These are phyloP conservation scores for Lacanobia wlatinum DNA, from an alignment of 2,888 invertebrate species.

Conservation along the genomic window DNA sequence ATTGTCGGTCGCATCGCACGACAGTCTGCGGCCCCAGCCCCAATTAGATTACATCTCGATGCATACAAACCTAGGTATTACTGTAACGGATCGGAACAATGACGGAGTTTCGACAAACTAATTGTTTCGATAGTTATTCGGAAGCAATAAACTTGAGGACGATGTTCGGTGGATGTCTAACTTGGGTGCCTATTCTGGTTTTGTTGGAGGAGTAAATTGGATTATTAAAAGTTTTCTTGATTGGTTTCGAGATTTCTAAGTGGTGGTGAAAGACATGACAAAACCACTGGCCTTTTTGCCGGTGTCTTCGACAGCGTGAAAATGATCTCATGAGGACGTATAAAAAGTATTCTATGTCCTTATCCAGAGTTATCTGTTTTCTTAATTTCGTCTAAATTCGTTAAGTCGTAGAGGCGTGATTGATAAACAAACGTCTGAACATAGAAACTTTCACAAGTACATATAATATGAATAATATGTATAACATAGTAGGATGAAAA, in stretches of 20 bases:
- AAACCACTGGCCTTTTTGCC: no score
- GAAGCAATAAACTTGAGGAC: conserved; percentile 60
- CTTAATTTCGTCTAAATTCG: neutral
- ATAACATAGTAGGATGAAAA: no score
- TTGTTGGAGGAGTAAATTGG: neutral
- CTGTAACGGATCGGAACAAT: conserved; percentile 57
- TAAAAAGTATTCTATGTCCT: no score
- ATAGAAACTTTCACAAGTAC: no score
- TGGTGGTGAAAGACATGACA: no score
- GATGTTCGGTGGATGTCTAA: conserved; percentile 18
- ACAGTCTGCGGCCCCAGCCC: conserved; percentile 58
- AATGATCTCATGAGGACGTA: no score
- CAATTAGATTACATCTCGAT: conserved; percentile 65
- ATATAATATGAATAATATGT: no score
- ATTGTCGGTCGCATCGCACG: conserved; percentile 64
- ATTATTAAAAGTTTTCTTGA: neutral
- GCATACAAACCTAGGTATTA: conserved; percentile 58
- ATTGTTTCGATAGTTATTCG: conserved; percentile 63
- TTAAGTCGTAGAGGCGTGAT: neutral
- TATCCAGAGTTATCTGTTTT: neutral
- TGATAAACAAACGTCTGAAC: no score
- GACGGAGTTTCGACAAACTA: conserved; percentile 58
- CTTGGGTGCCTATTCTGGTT: conserved; percentile 16
- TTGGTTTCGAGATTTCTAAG: neutral
- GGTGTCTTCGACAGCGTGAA: no score